These are phyloP conservation scores for Mythimna impura DNA, from an alignment of 2,888 invertebrate species.

Conservation along the genomic window DNA sequence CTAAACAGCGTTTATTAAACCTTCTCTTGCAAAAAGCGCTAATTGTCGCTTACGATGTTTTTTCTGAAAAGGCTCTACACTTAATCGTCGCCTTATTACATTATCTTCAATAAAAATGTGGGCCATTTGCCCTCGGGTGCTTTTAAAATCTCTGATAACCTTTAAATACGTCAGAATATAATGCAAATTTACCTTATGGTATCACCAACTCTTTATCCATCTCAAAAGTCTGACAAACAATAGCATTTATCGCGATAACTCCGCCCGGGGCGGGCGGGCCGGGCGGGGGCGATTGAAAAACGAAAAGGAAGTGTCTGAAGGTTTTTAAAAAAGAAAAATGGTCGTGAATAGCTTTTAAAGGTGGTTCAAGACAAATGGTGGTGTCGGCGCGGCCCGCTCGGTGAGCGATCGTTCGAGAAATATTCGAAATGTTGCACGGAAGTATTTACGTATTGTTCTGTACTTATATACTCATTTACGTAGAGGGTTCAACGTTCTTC, in stretches of 20 bases:
- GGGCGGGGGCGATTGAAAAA: constrained; percentile 88
- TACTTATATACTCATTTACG: constrained; percentile 34
- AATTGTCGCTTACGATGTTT: too few species aligned
- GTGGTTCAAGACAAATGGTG: constrained; percentile 88
- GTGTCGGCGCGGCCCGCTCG: constrained; percentile 68
- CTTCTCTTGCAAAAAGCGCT: too few species aligned
- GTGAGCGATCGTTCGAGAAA: constrained; percentile 76
- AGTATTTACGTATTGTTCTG: constrained; percentile 51
- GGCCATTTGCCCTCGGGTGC: neutral
- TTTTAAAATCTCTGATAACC: neutral
- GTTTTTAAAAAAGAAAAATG: constrained; percentile 90
- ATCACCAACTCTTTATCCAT: constrained; percentile 70
- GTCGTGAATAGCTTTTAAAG: constrained; percentile 89
- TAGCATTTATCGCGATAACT: constrained; percentile 88
- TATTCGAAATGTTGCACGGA: constrained; percentile 40
- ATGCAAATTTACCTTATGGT: constrained; percentile 40
- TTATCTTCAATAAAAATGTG: neutral
- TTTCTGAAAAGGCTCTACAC: too few species aligned
- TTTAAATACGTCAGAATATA: neutral
- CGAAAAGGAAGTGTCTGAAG: constrained; percentile 89
- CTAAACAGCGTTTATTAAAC: too few species aligned
- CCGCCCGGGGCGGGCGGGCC: constrained; percentile 73
- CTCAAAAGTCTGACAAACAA: constrained; percentile 76
- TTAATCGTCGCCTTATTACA: neutral
- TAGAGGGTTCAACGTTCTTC: neutral